Percentiles rank a stretch among this genome's conserved stretches.
Evolutionary conservation across 2,113 vertebrate genomes (phyloP).

Genomic region (Gopherus evgoodei): DNA sequence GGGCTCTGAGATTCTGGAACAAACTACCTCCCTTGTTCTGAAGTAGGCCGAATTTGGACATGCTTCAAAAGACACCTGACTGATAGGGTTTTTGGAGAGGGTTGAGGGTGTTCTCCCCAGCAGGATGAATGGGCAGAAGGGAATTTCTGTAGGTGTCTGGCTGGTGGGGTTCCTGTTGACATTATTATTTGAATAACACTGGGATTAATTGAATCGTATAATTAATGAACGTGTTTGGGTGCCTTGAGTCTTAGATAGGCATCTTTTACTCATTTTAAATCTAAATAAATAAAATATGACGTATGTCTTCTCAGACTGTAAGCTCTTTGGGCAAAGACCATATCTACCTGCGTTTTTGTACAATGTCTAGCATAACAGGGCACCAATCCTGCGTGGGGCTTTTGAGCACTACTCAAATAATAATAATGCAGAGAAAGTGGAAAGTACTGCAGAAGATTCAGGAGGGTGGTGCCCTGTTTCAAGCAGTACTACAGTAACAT

Average conservation of each 20-base stretch:
- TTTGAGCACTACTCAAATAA: neutral
- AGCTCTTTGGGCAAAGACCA: neutral
- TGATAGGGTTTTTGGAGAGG: neutral
- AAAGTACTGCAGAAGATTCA: neutral
- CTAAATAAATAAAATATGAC: neutral
- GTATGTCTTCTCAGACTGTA: neutral
- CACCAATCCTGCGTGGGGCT: neutral
- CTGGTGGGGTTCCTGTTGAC: neutral
- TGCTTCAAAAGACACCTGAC: neutral
- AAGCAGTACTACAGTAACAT: neutral
- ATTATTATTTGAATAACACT: neutral
- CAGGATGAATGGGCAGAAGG: neutral
- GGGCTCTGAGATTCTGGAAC: neutral
- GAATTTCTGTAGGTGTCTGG: neutral
- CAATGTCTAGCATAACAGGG: neutral
- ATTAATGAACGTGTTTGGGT: neutral
- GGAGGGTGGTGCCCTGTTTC: neutral
- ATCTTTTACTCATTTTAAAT: neutral
- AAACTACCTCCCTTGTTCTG: neutral
- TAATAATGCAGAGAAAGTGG: neutral
- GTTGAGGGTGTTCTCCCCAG: neutral
- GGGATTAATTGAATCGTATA: neutral
- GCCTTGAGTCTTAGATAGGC: neutral
- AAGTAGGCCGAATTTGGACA: neutral
- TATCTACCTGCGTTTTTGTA: neutral